Evolutionary conservation across 2,888 invertebrate genomes (phyloP).

Genomic region (Meiosimyza platycephala): DNA sequence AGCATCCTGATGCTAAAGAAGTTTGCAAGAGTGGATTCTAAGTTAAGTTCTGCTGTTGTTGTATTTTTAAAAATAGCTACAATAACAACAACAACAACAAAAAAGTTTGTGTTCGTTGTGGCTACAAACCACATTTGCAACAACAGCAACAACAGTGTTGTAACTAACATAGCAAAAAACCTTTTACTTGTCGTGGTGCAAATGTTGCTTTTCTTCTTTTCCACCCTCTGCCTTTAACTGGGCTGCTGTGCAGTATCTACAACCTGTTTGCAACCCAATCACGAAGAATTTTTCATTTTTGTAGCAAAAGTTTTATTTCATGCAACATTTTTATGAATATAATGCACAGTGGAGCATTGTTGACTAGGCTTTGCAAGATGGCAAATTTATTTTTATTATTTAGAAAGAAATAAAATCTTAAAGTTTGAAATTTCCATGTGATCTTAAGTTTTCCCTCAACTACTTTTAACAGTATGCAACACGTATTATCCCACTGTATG

Average conservation of each 20-base stretch:
- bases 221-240: background rate
- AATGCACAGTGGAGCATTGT: too few relatives aligned
- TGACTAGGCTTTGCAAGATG: background rate
- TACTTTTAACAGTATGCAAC: too few relatives aligned
- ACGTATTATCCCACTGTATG: too few relatives aligned
- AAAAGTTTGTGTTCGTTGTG: background rate
- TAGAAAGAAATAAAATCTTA: too few relatives aligned
- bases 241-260: background rate
- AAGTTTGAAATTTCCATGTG: too few relatives aligned
- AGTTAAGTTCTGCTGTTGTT: too few relatives aligned
- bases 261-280: conserved; percentile 30
- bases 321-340: too few relatives aligned
- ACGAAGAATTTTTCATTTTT: conserved; percentile 8
- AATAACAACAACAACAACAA: background rate
- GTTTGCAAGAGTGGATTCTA: too few relatives aligned
- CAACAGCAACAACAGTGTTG: background rate
- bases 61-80: background rate
- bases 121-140: conserved; percentile 6
- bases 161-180: background rate
- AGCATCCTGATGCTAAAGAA: too few relatives aligned
- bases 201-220: background rate
- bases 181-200: background rate
- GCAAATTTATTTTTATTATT: too few relatives aligned
- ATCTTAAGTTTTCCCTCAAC: too few relatives aligned
- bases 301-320: background rate